Evolutionary conservation across 2,797 vertebrate species (phyloP).

Genomic region (Xiphorhynchus erythropygius): DNA sequence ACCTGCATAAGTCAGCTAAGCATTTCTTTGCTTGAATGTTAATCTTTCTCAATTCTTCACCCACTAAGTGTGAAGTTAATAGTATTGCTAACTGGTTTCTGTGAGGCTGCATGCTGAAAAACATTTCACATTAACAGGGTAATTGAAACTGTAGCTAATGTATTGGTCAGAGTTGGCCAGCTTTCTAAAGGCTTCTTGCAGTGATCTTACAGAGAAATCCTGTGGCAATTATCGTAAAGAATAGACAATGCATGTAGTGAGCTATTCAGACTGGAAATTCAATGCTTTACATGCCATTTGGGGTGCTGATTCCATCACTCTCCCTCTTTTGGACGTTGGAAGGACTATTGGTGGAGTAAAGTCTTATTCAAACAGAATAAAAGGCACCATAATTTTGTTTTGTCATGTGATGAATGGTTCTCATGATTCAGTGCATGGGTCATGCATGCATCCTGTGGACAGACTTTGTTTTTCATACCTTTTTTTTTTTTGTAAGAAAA

Average conservation of each 20-base stretch:
- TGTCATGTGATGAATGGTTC: neutral
- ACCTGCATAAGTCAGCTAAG: constrained; percentile 8
- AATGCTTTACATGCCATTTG: neutral
- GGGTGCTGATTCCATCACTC: neutral
- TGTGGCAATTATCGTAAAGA: constrained; percentile 12
- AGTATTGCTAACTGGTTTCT: constrained; percentile 32
- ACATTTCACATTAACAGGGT: constrained; percentile 16
- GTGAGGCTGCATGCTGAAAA: constrained; percentile 19
- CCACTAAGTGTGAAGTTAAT: constrained; percentile 33
- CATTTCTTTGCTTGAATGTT: neutral
- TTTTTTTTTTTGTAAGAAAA: neutral
- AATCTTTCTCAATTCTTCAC: constrained; percentile 42
- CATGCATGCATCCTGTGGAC: neutral
- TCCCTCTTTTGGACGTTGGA: neutral
- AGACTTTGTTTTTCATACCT: neutral
- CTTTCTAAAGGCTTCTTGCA: constrained; percentile 25
- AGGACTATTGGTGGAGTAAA: neutral
- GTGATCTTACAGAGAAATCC: neutral
- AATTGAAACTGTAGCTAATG: constrained; percentile 52
- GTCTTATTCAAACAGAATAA: neutral
- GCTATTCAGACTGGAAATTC: constrained; percentile 19
- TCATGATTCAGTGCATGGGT: neutral
- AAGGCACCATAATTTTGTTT: neutral
- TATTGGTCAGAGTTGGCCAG: constrained; percentile 27
- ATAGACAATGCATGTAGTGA: neutral